Percentiles rank a stretch among this genome's conserved stretches.
These are phyloP conservation scores for Dorcus parallelipipedus DNA, from an alignment of 2,888 invertebrate genomes.

Conservation along the genomic window DNA sequence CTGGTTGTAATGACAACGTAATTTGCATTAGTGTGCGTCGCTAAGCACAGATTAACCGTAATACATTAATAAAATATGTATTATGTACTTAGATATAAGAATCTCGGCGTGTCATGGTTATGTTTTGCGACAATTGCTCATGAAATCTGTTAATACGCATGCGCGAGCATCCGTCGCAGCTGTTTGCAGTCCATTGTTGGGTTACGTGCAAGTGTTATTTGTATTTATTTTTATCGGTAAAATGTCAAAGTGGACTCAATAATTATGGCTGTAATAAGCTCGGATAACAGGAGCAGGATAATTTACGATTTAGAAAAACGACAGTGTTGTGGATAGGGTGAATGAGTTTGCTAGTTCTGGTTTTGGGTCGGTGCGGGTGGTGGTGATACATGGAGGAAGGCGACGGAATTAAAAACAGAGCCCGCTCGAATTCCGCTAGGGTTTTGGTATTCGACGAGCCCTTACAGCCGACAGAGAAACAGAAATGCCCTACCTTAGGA, in stretches of 20 bases:
- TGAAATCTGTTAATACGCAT: background rate
- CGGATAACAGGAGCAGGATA: background rate
- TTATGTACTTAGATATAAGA: too few species aligned
- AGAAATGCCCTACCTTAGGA: slow-evolving; percentile 32
- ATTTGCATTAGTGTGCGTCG: too few species aligned
- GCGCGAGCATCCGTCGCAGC: slow-evolving; percentile 16
- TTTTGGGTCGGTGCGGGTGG: slow-evolving; percentile 20
- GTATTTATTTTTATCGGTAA: slow-evolving; percentile 14
- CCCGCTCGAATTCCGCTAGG: slow-evolving; percentile 63
- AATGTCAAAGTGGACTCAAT: slow-evolving; percentile 9
- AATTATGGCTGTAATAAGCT: slow-evolving; percentile 5
- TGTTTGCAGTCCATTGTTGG: slow-evolving; percentile 15
- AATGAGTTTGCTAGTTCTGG: background rate
- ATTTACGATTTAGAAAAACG: background rate
- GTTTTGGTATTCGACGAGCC: slow-evolving; percentile 75
- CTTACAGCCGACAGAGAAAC: slow-evolving; percentile 38
- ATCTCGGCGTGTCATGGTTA: too few species aligned
- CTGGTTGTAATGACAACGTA: too few species aligned
- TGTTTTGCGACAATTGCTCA: slow-evolving; percentile 13
- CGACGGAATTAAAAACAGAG: slow-evolving; percentile 42
- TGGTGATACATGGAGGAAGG: slow-evolving; percentile 40
- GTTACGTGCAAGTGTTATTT: slow-evolving; percentile 11
- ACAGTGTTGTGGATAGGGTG: background rate
- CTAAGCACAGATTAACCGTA: too few species aligned
- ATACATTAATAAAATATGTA: too few species aligned